Conservation (phyloP, 2,797 vertebrate species). For the Balearica regulorum region DNA sequence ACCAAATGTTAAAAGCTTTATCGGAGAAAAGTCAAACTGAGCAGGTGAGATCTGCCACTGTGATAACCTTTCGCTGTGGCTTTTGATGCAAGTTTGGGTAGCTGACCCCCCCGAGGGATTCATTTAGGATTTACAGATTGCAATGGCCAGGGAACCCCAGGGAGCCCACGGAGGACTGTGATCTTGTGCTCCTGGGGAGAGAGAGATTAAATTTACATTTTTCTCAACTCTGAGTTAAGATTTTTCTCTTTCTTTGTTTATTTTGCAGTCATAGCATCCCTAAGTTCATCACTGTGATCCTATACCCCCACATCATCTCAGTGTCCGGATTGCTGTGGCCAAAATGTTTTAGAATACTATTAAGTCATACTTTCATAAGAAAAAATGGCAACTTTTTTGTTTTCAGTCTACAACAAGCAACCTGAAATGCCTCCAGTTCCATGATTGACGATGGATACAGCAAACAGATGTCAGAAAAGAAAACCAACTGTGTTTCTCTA, state of each 20-base stretch:
- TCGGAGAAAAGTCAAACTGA: not conserved
- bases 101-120: not conserved
- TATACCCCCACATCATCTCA: not conserved
- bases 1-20: not conserved
- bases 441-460: slow-evolving; percentile 23
- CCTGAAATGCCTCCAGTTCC: slow-evolving; percentile 20
- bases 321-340: not conserved
- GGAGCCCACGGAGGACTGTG: not conserved
- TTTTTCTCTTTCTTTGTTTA: not conserved
- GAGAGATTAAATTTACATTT: not conserved
- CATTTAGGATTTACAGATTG: slow-evolving; percentile 3
- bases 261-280: not conserved
- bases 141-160: not conserved
- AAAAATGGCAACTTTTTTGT: not conserved
- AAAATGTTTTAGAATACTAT: not conserved
- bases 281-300: not conserved
- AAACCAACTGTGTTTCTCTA: slow-evolving; percentile 57
- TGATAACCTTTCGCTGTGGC: not conserved
- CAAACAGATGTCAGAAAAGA: slow-evolving; percentile 58
- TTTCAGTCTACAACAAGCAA: not conserved
- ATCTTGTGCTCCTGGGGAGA: not conserved
- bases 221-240: not conserved
- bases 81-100: not conserved
- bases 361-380: not conserved
- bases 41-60: not conserved